Conservation (phyloP, 2,888 invertebrate species). For the Mayetiola destructor region DNA sequence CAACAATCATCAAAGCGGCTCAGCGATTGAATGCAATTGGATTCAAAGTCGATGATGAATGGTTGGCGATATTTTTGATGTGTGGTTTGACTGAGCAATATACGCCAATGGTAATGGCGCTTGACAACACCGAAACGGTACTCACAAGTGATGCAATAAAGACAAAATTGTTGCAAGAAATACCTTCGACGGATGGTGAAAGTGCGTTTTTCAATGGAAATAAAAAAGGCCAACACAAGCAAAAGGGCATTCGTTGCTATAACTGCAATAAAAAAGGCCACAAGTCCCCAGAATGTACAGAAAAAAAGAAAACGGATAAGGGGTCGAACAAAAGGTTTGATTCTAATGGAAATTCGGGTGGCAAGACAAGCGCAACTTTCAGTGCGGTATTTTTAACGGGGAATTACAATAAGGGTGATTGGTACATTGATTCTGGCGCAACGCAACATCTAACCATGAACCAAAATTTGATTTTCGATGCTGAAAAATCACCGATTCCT, state of each 20-base stretch:
- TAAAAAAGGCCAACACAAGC: neutral
- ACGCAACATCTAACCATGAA: slow-evolving; percentile 22
- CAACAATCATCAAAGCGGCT: neutral
- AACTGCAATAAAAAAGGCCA: neutral
- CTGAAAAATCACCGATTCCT: slow-evolving; percentile 14
- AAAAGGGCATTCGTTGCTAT: neutral
- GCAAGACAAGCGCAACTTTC: neutral
- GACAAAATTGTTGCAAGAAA: slow-evolving; percentile 22
- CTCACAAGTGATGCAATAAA: slow-evolving; percentile 24
- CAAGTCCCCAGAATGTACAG: neutral
- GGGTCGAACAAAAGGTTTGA: neutral
- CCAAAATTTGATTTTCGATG: slow-evolving; percentile 14
- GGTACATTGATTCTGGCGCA: slow-evolving; percentile 27
- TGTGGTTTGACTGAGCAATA: slow-evolving; percentile 23
- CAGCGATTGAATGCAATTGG: neutral
- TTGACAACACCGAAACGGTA: slow-evolving; percentile 21
- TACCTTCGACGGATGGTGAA: neutral
- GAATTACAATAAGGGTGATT: slow-evolving; percentile 19
- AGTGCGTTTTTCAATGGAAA: neutral
- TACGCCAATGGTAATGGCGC: slow-evolving; percentile 22
- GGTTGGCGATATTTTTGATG: slow-evolving; percentile 24
- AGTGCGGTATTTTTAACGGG: neutral
- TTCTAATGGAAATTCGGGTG: neutral
- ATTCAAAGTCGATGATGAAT: slow-evolving; percentile 17
- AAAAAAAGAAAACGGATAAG: neutral